Evolutionary conservation across 2,113 vertebrate genomes (phyloP).

Genomic region (Notothenia rossii): DNA sequence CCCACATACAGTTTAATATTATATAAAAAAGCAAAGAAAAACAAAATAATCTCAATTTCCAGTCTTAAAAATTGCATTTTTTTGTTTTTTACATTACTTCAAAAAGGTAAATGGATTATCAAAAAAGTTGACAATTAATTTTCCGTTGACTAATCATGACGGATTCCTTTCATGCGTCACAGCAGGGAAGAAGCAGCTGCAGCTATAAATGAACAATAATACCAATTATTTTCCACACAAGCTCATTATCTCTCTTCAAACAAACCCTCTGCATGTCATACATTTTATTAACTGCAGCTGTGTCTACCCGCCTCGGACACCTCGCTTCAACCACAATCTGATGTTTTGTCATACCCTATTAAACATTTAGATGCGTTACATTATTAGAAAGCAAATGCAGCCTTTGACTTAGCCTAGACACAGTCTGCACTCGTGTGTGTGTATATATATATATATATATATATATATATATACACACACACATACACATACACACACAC

Average conservation of each 20-base stretch:
- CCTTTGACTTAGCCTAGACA: not conserved
- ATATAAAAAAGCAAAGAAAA: too few relatives aligned
- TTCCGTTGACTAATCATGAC: too few relatives aligned
- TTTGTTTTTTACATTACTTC: too few relatives aligned
- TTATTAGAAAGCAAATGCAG: not conserved
- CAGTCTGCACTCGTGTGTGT: not conserved
- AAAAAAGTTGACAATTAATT: too few relatives aligned
- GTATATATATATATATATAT: too few relatives aligned
- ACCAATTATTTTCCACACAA: not conserved
- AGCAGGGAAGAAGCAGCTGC: not conserved
- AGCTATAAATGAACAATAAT: not conserved
- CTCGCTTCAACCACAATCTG: not conserved
- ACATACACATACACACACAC: too few relatives aligned
- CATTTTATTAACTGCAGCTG: slow-evolving; percentile 14
- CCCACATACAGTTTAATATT: too few relatives aligned
- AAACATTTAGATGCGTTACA: too few relatives aligned
- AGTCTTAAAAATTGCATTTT: too few relatives aligned
- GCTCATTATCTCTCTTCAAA: slow-evolving; percentile 8
- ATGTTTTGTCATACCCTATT: not conserved
- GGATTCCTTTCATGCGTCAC: not conserved
- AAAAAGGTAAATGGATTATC: too few relatives aligned
- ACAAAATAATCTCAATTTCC: too few relatives aligned
- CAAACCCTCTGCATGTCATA: not conserved
- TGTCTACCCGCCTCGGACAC: not conserved
- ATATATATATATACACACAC: too few relatives aligned